Evolutionary conservation across 2,113 vertebrate genomes (phyloP).

Genomic region (Pelodiscus sinensis): DNA sequence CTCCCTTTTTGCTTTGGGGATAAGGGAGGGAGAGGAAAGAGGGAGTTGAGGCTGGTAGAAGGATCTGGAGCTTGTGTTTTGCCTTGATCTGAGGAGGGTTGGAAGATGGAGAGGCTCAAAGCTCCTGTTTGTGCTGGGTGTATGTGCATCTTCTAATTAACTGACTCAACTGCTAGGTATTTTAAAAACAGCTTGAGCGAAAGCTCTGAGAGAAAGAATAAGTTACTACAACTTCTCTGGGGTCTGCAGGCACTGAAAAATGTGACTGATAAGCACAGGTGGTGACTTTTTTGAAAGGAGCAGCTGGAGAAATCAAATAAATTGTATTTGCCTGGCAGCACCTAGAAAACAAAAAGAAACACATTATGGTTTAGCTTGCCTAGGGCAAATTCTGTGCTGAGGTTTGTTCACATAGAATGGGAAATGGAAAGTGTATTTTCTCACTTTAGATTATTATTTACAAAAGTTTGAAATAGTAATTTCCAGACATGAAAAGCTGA

Average conservation of each 20-base stretch:
- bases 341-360: background rate
- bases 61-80: background rate
- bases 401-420: background rate
- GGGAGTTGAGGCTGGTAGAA: background rate
- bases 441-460: background rate
- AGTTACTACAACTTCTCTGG: background rate
- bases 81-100: background rate
- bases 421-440: background rate
- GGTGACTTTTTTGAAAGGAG: background rate
- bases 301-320: background rate
- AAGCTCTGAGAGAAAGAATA: background rate
- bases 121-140: background rate
- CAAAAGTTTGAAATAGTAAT: background rate
- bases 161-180: background rate
- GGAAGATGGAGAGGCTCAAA: background rate
- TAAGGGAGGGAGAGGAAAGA: background rate
- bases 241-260: background rate
- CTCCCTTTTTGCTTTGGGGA: background rate
- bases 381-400: background rate
- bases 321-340: background rate
- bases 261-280: background rate
- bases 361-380: background rate
- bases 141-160: background rate
- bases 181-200: background rate
- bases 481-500: background rate